A percentile compares a stretch with the other conserved stretches of the same genome.
Conservation (phyloP, 2,888 invertebrate species). For the Drosophila mimetica region DNA sequence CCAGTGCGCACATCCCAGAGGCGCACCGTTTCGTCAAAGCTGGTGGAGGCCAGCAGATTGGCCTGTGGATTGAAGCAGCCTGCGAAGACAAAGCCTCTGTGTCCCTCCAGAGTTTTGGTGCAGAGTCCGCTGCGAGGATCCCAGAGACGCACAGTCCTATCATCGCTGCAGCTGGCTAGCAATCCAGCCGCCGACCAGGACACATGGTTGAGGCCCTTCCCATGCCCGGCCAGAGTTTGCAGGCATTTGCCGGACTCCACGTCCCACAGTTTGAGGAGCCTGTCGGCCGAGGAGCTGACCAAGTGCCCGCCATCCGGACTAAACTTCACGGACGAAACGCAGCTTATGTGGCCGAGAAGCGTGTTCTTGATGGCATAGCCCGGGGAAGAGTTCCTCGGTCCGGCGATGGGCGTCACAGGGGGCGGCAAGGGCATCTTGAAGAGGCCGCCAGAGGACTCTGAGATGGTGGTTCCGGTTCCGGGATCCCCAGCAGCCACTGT, state of each 20-base stretch:
- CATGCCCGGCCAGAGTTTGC: slow-evolving; percentile 98
- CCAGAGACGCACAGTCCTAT: slow-evolving; percentile 95
- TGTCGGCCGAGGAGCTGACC: slow-evolving; percentile 98
- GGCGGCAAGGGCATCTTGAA: slow-evolving; percentile 50
- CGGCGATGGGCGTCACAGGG: slow-evolving; percentile 73
- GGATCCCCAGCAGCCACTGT: neutral
- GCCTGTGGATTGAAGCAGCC: slow-evolving; percentile 99
- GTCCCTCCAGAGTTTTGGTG: slow-evolving; percentile 97
- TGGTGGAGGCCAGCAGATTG: slow-evolving; percentile 98
- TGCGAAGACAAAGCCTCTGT: slow-evolving; percentile 99
- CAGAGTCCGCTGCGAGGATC: slow-evolving; percentile 97
- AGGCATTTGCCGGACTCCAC: slow-evolving; percentile 99
- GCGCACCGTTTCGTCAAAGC: slow-evolving; percentile 99
- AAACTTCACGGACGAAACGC: slow-evolving; percentile 98
- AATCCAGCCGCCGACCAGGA: slow-evolving; percentile 95
- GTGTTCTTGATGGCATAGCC: slow-evolving; percentile 97
- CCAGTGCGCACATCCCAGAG: slow-evolving; percentile 99
- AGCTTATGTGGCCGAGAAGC: slow-evolving; percentile 97
- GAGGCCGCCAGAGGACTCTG: no score
- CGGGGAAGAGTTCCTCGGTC: slow-evolving; percentile 86
- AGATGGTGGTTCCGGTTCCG: neutral
- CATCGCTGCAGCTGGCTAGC: slow-evolving; percentile 96
- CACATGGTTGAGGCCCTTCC: slow-evolving; percentile 98
- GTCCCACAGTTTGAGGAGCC: slow-evolving; percentile 98
- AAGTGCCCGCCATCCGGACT: slow-evolving; percentile 99